Conservation (phyloP, 2,797 vertebrate species). For the Poliocrania exsul region DNA sequence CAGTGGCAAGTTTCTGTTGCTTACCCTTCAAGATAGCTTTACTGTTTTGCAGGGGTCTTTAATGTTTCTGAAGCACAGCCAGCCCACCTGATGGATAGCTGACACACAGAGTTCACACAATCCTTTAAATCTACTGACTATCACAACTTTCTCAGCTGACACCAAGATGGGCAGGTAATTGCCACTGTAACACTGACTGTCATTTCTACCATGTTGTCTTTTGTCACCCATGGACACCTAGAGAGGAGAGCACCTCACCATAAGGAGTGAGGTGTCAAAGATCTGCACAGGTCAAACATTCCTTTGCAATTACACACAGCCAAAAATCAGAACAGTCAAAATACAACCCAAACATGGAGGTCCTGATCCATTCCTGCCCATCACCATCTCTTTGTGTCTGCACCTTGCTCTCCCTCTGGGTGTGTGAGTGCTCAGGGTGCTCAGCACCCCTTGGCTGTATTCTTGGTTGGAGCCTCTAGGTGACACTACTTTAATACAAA, state of each 20-base stretch:
- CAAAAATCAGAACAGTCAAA: neutral
- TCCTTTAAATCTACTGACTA: neutral
- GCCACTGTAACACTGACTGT: neutral
- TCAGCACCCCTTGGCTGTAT: slow-evolving; percentile 36
- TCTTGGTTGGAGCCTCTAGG: slow-evolving; percentile 48
- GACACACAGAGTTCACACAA: neutral
- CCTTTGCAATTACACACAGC: neutral
- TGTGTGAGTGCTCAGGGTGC: neutral
- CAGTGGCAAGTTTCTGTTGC: neutral
- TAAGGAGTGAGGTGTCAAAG: neutral
- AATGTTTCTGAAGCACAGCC: neutral
- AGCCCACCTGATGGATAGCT: neutral
- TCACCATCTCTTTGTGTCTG: neutral
- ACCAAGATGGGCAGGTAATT: neutral
- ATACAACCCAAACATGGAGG: neutral
- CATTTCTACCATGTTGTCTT: neutral
- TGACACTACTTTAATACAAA: slow-evolving; percentile 62
- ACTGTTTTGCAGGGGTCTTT: neutral
- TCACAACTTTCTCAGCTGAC: neutral
- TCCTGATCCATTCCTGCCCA: neutral
- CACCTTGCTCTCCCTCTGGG: neutral
- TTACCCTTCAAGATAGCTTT: neutral
- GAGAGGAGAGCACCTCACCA: neutral
- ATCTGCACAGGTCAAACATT: neutral
- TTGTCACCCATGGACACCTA: neutral